Conservation (phyloP, 2,888 invertebrate species). For the Dynastes hyllus region DNA sequence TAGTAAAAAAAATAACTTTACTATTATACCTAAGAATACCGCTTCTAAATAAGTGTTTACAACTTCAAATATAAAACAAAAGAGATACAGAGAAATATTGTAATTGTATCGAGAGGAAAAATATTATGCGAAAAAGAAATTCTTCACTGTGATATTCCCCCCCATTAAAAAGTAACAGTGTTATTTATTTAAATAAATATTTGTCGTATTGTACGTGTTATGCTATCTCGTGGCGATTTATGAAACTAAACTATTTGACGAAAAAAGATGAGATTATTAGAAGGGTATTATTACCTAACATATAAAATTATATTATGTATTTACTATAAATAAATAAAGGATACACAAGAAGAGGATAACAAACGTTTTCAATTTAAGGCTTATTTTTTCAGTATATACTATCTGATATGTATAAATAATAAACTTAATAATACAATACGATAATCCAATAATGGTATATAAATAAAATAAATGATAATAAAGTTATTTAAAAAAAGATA, state of each 20-base stretch:
- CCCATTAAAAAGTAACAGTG: conserved; percentile 64
- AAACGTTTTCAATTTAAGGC: conserved; percentile 38
- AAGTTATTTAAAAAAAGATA: conserved; percentile 14
- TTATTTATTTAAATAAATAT: conserved; percentile 57
- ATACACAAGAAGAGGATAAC: conserved; percentile 49
- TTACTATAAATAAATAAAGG: too few species aligned
- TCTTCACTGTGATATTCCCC: conserved; percentile 70
- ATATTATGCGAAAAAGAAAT: conserved; percentile 57
- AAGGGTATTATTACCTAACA: conserved; percentile 41
- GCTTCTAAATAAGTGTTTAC: conserved; percentile 11
- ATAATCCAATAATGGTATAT: conserved; percentile 50
- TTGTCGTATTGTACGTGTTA: conserved; percentile 66
- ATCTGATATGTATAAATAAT: conserved; percentile 36
- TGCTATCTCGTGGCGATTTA: conserved; percentile 65
- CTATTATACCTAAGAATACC: background rate
- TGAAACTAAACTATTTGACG: background rate
- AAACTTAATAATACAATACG: conserved; percentile 39
- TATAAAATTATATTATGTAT: conserved; percentile 33
- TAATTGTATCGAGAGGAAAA: conserved; percentile 28
- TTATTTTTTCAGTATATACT: conserved; percentile 37
- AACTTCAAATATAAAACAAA: conserved; percentile 25
- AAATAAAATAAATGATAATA: conserved; percentile 49
- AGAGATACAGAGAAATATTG: conserved; percentile 26
- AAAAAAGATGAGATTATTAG: conserved; percentile 54
- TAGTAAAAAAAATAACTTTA: conserved; percentile 1